These are phyloP conservation scores for Ochropleura plecta DNA, from an alignment of 2,888 invertebrate species.

Conservation along the genomic window DNA sequence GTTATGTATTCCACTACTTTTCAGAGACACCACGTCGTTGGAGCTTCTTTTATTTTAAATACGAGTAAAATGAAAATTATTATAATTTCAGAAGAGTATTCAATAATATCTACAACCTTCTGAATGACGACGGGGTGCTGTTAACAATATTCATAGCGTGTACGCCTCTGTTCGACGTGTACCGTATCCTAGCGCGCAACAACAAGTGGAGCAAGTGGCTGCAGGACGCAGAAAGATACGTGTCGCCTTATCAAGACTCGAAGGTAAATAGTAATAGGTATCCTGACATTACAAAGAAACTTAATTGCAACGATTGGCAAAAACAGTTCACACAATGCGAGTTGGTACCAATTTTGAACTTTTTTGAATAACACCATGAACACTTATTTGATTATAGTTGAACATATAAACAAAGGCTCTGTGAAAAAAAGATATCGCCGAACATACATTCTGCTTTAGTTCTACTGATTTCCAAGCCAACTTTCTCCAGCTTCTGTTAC, in stretches of 20 bases:
- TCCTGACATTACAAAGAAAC: no score
- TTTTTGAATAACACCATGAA: no score
- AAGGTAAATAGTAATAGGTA: constrained; percentile 32
- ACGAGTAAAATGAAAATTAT: not conserved
- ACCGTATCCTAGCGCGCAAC: constrained; percentile 89
- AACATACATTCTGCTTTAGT: no score
- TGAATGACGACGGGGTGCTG: constrained; percentile 92
- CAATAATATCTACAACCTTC: constrained; percentile 89
- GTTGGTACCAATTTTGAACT: no score
- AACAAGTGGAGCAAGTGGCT: constrained; percentile 92
- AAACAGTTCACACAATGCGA: no score
- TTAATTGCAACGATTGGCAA: no score
- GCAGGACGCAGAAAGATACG: constrained; percentile 91
- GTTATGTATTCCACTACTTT: no score
- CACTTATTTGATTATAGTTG: no score
- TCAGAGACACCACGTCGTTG: not conserved
- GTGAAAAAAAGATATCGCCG: no score
- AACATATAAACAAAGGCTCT: no score
- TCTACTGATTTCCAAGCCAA: no score
- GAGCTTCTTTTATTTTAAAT: not conserved
- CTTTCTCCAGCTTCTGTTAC: no score
- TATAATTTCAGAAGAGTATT: constrained; percentile 90
- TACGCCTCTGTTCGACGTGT: constrained; percentile 93
- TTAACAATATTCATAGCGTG: constrained; percentile 92
- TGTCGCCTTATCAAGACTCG: constrained; percentile 92